A percentile compares a stretch with the other conserved stretches of the same genome.
phyloP scores from a whole-genome alignment of 2,888 invertebrate genomes.

The Merodon equestris region DNA sequence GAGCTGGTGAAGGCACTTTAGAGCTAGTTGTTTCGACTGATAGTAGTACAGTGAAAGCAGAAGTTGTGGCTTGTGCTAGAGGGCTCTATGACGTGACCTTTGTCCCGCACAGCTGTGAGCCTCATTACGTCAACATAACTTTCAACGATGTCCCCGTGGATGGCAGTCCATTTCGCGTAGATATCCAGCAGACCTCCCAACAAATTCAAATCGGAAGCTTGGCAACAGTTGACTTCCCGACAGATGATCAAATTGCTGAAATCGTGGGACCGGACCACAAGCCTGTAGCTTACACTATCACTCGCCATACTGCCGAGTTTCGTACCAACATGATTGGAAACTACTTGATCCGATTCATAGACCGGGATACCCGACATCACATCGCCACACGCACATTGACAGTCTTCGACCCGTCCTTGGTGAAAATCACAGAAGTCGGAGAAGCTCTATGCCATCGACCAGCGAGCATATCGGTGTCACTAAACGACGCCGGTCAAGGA shows the following conservation, averaged over 20 bases:
- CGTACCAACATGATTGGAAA: constrained; percentile 87
- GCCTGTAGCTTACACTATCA: constrained; percentile 82
- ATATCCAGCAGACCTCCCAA: constrained; percentile 85
- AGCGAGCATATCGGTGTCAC: constrained; percentile 88
- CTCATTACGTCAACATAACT: constrained; percentile 95
- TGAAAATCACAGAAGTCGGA: constrained; percentile 86
- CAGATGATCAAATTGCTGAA: constrained; percentile 83
- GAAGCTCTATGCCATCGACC: constrained; percentile 91
- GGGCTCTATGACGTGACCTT: constrained; percentile 96
- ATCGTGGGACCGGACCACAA: constrained; percentile 84
- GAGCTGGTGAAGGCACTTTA: constrained; percentile 95
- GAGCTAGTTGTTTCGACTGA: constrained; percentile 94
- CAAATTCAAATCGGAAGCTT: constrained; percentile 83
- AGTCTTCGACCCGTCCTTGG: constrained; percentile 88
- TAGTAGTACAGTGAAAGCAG: constrained; percentile 93
- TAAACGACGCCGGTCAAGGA: constrained; percentile 90
- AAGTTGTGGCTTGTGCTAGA: constrained; percentile 91
- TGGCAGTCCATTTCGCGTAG: constrained; percentile 93
- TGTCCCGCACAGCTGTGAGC: constrained; percentile 91
- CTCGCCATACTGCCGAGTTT: constrained; percentile 85
- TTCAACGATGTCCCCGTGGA: constrained; percentile 95
- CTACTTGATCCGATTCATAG: constrained; percentile 85
- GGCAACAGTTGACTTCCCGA: constrained; percentile 83
- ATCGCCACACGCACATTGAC: constrained; percentile 85
- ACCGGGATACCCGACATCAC: constrained; percentile 82